These are phyloP conservation scores for Ornithoptera priamus DNA, from an alignment of 2,888 invertebrate species.

Conservation along the genomic window DNA sequence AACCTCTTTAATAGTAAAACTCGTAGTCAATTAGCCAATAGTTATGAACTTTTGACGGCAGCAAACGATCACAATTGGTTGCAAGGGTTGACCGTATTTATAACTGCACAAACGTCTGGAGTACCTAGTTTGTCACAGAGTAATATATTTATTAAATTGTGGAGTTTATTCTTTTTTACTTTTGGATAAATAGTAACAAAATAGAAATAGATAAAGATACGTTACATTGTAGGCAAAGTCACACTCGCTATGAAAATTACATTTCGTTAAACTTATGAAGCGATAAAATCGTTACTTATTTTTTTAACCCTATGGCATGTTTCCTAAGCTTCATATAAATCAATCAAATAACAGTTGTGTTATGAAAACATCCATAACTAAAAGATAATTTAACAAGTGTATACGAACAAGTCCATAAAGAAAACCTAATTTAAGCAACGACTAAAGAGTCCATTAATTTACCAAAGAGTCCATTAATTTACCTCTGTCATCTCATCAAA, in stretches of 20 bases:
- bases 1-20: constrained; percentile 65
- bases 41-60: constrained; percentile 64
- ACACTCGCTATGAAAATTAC: neutral
- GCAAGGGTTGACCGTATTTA: constrained; percentile 49
- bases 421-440: constrained; percentile 65
- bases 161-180: too few species aligned
- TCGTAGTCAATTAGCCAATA: constrained; percentile 69
- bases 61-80: constrained; percentile 62
- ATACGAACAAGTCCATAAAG: neutral
- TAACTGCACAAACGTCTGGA: constrained; percentile 38
- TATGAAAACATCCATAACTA: neutral
- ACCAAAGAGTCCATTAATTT: constrained; percentile 67
- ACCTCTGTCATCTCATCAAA: constrained; percentile 76
- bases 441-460: constrained; percentile 68
- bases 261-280: neutral
- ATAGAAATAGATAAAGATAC: too few species aligned
- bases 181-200: too few species aligned
- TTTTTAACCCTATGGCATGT: neutral
- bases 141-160: neutral
- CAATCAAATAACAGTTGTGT: neutral
- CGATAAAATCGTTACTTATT: neutral
- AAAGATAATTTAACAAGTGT: constrained; percentile 1
- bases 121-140: neutral
- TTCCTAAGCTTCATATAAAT: neutral
- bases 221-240: too few species aligned